These are phyloP conservation scores for Hyperopisus bebe DNA, from an alignment of 2,113 vertebrate genomes.

Conservation along the genomic window DNA sequence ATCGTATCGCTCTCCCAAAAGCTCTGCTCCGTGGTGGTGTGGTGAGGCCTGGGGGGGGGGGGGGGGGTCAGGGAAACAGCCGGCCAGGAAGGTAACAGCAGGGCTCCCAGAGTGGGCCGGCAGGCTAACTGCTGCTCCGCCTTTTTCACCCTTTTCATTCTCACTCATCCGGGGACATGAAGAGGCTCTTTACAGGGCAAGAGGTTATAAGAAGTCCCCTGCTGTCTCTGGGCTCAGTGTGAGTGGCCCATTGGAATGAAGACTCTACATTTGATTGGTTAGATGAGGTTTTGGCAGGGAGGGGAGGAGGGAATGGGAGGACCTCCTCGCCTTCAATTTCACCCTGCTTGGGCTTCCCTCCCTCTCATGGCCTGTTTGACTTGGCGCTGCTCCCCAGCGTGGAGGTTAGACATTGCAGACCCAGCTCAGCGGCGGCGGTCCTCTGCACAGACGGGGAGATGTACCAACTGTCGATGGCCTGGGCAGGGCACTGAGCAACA, in stretches of 20 bases:
- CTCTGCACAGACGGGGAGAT: background rate
- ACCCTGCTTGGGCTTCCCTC: slow-evolving; percentile 44
- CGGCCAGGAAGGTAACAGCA: background rate
- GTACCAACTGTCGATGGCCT: background rate
- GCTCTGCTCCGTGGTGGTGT: background rate
- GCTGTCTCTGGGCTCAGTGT: slow-evolving; percentile 25
- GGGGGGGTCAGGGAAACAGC: background rate
- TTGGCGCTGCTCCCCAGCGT: slow-evolving; percentile 48
- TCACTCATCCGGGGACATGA: background rate
- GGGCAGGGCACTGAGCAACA: slow-evolving; percentile 65
- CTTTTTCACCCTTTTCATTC: background rate
- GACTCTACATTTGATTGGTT: slow-evolving; percentile 50
- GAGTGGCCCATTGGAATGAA: slow-evolving; percentile 48
- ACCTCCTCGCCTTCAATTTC: slow-evolving; percentile 30
- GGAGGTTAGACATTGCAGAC: slow-evolving; percentile 20
- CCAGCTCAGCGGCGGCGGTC: slow-evolving; percentile 29
- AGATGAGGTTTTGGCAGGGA: slow-evolving; percentile 25
- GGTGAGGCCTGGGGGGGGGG: background rate
- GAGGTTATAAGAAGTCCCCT: slow-evolving; percentile 54
- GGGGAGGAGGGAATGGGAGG: slow-evolving; percentile 37
- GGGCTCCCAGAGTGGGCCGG: background rate
- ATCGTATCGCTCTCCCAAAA: background rate
- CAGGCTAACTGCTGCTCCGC: background rate
- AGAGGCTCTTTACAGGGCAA: slow-evolving; percentile 7
- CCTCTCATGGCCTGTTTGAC: slow-evolving; percentile 52